phyloP scores from a whole-genome alignment of 23 tunicate genomes.

The Phallusia fumigata region DNA sequence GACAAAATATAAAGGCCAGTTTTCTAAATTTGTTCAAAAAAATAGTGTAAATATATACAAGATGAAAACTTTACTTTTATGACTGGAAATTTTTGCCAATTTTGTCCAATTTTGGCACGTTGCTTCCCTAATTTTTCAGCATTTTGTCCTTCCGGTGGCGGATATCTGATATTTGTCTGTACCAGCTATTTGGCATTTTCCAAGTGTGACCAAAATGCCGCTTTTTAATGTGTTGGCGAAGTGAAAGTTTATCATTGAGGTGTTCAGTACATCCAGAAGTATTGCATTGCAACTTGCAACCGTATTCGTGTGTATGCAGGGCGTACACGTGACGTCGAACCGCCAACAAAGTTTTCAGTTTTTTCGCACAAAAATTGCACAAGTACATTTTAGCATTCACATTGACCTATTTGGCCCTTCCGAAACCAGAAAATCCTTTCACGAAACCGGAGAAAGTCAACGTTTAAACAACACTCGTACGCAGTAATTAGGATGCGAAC shows the following conservation, averaged over 20 bases:
- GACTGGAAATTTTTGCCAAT: too few relatives aligned
- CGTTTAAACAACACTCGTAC: not conserved
- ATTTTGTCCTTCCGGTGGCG: too few relatives aligned
- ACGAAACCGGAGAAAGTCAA: conserved; percentile 9
- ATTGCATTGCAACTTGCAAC: conserved; percentile 11
- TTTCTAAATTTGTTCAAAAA: too few relatives aligned
- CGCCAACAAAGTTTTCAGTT: conserved; percentile 12
- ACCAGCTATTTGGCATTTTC: conserved; percentile 15
- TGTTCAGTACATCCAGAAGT: conserved; percentile 1
- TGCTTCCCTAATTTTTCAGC: too few relatives aligned
- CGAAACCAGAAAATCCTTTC: not conserved
- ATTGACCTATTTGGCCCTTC: not conserved
- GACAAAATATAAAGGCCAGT: too few relatives aligned
- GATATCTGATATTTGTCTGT: not conserved
- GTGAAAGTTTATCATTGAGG: conserved; percentile 8
- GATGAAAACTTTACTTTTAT: too few relatives aligned
- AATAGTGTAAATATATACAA: too few relatives aligned
- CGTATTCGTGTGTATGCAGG: conserved; percentile 10
- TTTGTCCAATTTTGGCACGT: too few relatives aligned
- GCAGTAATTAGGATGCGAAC: conserved; percentile 9
- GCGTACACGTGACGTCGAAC: conserved; percentile 12
- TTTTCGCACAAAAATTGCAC: conserved; percentile 8
- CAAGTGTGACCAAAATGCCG: conserved; percentile 6
- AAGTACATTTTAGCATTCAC: not conserved
- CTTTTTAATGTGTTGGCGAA: conserved; percentile 7